Conservation (phyloP, 2,113 vertebrate species). For the Suncus etruscus region DNA sequence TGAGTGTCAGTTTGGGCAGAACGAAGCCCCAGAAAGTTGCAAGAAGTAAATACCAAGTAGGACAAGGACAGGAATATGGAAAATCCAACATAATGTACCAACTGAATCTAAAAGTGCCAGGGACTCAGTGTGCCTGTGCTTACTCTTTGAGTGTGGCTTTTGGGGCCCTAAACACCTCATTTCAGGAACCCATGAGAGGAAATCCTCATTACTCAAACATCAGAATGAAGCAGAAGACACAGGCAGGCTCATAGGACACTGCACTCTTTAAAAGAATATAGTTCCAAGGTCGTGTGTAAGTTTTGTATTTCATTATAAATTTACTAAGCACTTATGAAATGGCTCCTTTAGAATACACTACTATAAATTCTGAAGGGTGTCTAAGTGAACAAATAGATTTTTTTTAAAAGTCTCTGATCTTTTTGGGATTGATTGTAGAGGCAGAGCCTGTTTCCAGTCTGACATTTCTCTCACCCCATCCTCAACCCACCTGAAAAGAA, state of each 20-base stretch:
- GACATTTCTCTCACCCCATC: too few species aligned
- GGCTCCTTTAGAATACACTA: background rate
- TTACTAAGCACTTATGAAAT: background rate
- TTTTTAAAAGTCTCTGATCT: background rate
- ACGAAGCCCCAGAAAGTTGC: background rate
- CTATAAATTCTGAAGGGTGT: background rate
- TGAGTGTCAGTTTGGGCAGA: background rate
- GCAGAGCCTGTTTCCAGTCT: background rate
- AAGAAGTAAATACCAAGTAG: background rate
- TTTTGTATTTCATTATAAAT: slow-evolving; percentile 20
- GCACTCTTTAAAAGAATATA: background rate
- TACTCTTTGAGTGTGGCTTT: background rate
- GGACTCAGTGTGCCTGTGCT: background rate
- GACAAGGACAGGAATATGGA: background rate
- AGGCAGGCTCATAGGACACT: background rate
- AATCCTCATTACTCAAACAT: background rate
- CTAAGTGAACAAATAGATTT: background rate
- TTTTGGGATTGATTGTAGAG: background rate
- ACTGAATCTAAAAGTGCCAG: background rate
- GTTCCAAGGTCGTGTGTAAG: background rate
- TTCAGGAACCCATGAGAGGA: background rate
- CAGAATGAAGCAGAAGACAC: background rate
- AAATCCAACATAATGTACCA: background rate
- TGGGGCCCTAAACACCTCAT: background rate
- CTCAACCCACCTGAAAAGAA: background rate